Percentiles rank a stretch among this genome's conserved stretches.
Evolutionary conservation across 2,797 vertebrate species (phyloP).

Genomic region (Podargus strigoides): DNA sequence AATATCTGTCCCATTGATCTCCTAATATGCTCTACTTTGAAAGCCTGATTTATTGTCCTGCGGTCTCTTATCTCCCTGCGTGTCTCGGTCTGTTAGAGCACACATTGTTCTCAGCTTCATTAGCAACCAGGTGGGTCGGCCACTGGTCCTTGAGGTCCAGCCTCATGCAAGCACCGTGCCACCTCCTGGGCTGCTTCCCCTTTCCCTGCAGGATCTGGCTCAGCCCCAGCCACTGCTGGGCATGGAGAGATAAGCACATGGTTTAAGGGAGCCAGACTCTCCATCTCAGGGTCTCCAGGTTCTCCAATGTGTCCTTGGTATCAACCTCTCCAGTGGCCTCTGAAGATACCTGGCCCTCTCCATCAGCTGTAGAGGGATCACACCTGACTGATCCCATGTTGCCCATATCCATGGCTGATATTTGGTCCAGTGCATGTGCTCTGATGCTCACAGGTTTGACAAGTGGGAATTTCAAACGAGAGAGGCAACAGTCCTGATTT

Average conservation of each 20-base stretch:
- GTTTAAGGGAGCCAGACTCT: neutral
- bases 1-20: conserved; percentile 53
- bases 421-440: neutral
- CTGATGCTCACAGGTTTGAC: neutral
- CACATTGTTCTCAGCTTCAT: neutral
- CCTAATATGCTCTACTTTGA: conserved; percentile 39
- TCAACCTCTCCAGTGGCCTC: neutral
- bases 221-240: fast-evolving
- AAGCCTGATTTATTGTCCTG: conserved; percentile 47
- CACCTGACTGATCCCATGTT: neutral
- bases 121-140: neutral
- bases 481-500: neutral
- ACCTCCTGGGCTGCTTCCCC: neutral
- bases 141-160: neutral
- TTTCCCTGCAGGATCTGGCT: neutral
- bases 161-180: neutral
- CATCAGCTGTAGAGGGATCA: neutral
- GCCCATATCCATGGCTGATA: neutral
- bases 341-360: neutral
- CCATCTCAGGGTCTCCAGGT: neutral
- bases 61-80: conserved; percentile 1
- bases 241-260: neutral
- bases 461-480: neutral
- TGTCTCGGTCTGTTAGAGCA: neutral
- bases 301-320: neutral